Evolutionary conservation across 2,113 vertebrate species (phyloP).

Genomic region (Bubo scandiacus): DNA sequence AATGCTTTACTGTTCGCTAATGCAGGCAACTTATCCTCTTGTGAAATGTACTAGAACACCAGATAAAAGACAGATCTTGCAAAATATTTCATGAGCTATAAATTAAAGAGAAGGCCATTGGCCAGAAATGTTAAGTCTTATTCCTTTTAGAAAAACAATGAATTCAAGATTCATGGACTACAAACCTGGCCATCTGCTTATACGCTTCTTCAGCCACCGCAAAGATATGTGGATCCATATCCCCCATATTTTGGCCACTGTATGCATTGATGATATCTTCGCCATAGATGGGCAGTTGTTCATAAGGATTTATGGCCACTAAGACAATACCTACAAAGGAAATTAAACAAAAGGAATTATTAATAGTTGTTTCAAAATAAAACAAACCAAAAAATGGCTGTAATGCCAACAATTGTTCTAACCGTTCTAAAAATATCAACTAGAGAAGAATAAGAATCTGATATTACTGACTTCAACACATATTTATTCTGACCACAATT

Average conservation of each 20-base stretch:
- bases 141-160: background rate
- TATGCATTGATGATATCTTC: constrained; percentile 98
- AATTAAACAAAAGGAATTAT: background rate
- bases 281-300: constrained; percentile 95
- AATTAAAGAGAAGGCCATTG: background rate
- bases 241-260: constrained; percentile 98
- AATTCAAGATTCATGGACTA: background rate
- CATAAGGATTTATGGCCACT: constrained; percentile 98
- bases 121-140: background rate
- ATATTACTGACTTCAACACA: background rate
- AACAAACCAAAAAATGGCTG: background rate
- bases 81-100: background rate
- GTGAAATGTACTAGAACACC: background rate
- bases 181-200: constrained; percentile 99
- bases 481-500: background rate
- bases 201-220: constrained; percentile 98
- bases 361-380: background rate
- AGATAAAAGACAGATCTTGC: background rate
- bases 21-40: background rate
- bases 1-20: background rate
- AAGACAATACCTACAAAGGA: constrained; percentile 88
- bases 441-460: background rate
- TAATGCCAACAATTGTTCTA: background rate
- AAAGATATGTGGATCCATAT: constrained; percentile 99
- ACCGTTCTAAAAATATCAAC: background rate